Percentiles rank a stretch among this genome's conserved stretches.
Conservation (phyloP, 2,888 invertebrate genomes). For the Drosophila pegasa region DNA sequence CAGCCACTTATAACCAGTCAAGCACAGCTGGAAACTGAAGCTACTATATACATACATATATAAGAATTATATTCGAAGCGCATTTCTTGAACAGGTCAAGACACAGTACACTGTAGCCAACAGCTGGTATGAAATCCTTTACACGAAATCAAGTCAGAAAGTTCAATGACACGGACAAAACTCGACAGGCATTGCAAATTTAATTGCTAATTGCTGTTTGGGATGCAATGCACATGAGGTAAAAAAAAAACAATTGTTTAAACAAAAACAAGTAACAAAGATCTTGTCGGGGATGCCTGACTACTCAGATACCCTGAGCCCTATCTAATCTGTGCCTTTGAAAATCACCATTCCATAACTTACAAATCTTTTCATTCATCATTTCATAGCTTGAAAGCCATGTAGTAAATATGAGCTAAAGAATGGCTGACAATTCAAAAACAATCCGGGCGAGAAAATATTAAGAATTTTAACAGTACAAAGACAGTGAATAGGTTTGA, state of each 20-base stretch:
- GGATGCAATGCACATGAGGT: constrained; percentile 20
- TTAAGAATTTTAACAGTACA: no score
- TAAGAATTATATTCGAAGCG: constrained; percentile 9
- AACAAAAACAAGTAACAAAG: constrained; percentile 4
- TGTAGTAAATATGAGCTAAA: no score
- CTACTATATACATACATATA: not conserved
- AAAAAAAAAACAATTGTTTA: constrained; percentile 6
- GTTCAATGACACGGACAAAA: constrained; percentile 47
- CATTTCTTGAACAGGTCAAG: constrained; percentile 14
- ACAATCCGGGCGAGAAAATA: no score
- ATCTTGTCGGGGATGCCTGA: no score
- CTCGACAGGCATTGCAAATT: constrained; percentile 21
- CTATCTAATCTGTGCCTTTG: no score
- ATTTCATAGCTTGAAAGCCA: no score
- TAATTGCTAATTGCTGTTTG: constrained; percentile 35
- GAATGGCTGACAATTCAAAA: no score
- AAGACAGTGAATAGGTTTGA: no score
- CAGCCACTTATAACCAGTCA: not conserved
- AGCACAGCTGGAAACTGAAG: not conserved
- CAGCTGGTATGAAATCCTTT: constrained; percentile 12
- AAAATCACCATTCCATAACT: no score
- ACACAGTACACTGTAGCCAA: constrained; percentile 1
- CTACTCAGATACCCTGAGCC: no score
- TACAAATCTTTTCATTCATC: no score
- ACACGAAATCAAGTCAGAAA: constrained; percentile 1